phyloP scores from a whole-genome alignment of 2,797 vertebrate species.

The Brachyrhaphis roseni region DNA sequence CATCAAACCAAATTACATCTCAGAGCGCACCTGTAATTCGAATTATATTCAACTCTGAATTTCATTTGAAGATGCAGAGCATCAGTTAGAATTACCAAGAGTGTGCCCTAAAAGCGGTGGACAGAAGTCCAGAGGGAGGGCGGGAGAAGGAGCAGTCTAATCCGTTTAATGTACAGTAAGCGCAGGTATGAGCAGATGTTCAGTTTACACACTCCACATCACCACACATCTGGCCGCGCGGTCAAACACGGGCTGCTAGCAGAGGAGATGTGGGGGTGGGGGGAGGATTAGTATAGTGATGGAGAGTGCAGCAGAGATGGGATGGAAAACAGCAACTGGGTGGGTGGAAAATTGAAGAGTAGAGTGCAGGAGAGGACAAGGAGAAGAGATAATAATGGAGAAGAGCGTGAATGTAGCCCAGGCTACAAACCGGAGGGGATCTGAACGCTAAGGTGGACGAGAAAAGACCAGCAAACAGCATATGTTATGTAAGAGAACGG shows the following conservation, averaged over 20 bases:
- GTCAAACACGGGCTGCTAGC: constrained; percentile 25
- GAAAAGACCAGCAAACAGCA: constrained; percentile 21
- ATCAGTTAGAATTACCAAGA: constrained; percentile 21
- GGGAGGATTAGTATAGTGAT: constrained; percentile 8
- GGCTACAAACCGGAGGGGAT: constrained; percentile 45
- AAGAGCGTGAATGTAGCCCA: constrained; percentile 30
- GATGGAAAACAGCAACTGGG: constrained; percentile 43
- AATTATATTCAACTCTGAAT: constrained; percentile 22
- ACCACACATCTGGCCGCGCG: constrained; percentile 51
- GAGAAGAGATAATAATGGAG: constrained; percentile 44
- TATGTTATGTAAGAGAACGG: constrained; percentile 46
- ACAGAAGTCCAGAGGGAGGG: background rate
- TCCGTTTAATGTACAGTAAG: constrained; percentile 49
- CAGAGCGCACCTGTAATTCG: constrained; percentile 17
- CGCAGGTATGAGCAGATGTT: constrained; percentile 60
- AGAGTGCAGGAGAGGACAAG: constrained; percentile 48
- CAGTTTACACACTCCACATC: constrained; percentile 17
- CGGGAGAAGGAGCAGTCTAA: constrained; percentile 16
- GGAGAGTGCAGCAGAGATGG: constrained; percentile 23
- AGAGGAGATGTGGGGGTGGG: constrained; percentile 5
- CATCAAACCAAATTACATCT: constrained; percentile 22
- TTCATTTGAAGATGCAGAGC: constrained; percentile 28
- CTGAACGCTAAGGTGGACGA: constrained; percentile 27
- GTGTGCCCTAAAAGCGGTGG: constrained; percentile 17
- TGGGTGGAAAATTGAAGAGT: constrained; percentile 63